Evolutionary conservation across 1,140 invertebrate species (phyloP).

Genomic region (Cotesia vestalis): DNA sequence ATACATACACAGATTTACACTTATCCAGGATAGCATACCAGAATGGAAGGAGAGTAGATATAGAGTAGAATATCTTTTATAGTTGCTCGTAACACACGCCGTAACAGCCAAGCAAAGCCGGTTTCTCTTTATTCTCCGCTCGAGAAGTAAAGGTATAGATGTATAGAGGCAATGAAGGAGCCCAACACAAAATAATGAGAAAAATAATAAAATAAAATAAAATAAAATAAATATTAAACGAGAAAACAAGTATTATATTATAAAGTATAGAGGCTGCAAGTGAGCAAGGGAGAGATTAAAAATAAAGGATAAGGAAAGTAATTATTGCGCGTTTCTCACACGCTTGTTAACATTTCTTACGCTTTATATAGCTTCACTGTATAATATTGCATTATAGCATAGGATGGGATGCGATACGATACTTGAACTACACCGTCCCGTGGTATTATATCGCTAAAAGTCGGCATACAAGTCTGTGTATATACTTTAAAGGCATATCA

Average conservation of each 20-base stretch:
- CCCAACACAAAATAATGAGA: no score
- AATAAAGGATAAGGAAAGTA: slow-evolving; percentile 39
- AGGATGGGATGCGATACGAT: no score
- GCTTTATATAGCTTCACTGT: slow-evolving; percentile 1
- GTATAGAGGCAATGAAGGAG: no score
- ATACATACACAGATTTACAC: no score
- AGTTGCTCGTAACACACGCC: no score
- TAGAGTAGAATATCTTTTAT: no score
- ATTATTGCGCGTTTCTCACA: slow-evolving; percentile 53
- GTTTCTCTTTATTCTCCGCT: no score
- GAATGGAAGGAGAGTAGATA: no score
- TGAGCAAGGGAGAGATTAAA: slow-evolving; percentile 11
- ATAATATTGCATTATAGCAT: neutral
- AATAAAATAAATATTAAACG: neutral
- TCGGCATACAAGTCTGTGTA: no score
- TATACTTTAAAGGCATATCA: neutral
- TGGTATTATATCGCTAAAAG: neutral
- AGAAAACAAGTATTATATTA: neutral
- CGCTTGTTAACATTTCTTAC: slow-evolving; percentile 50
- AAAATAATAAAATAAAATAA: neutral
- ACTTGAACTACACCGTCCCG: neutral
- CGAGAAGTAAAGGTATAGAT: no score
- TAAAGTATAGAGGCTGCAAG: neutral
- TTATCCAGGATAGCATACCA: no score
- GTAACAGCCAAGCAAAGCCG: no score